Conservation (phyloP, 2,888 invertebrate species). For the Parnassius glacialis region DNA sequence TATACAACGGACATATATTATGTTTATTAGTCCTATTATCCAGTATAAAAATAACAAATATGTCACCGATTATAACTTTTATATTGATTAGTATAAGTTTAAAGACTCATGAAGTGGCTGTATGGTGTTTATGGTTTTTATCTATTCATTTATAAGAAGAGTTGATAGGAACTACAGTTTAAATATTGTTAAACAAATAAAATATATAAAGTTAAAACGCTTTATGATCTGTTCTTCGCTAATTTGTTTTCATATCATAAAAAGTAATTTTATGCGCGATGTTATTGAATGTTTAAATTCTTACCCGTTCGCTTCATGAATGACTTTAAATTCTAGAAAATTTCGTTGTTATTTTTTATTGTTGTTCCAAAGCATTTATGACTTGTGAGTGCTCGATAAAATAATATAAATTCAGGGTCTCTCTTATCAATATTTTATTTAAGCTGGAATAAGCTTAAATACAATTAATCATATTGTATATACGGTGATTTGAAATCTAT, state of each 20-base stretch:
- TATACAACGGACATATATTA: neutral
- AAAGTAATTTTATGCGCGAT: conserved; percentile 3
- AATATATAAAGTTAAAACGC: too few species aligned
- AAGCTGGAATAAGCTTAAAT: neutral
- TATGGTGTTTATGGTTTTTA: neutral
- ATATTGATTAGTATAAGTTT: neutral
- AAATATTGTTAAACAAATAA: too few species aligned
- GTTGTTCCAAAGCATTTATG: conserved; percentile 64
- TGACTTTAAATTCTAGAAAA: conserved; percentile 5
- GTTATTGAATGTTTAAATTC: conserved; percentile 1
- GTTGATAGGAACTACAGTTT: too few species aligned
- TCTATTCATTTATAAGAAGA: neutral
- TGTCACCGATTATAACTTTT: neutral
- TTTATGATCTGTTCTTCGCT: too few species aligned
- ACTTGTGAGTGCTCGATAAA: conserved; percentile 30
- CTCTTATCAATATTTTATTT: conserved; percentile 37
- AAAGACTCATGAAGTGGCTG: neutral
- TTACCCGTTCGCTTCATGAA: neutral
- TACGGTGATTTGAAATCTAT: conserved; percentile 1
- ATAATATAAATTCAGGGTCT: conserved; percentile 32
- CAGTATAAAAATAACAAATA: neutral
- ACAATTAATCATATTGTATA: neutral
- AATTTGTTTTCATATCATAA: too few species aligned
- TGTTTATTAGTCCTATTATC: neutral
- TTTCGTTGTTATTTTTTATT: conserved; percentile 29